Conservation (phyloP, 2,113 vertebrate genomes). For the Saguinus imperator region DNA sequence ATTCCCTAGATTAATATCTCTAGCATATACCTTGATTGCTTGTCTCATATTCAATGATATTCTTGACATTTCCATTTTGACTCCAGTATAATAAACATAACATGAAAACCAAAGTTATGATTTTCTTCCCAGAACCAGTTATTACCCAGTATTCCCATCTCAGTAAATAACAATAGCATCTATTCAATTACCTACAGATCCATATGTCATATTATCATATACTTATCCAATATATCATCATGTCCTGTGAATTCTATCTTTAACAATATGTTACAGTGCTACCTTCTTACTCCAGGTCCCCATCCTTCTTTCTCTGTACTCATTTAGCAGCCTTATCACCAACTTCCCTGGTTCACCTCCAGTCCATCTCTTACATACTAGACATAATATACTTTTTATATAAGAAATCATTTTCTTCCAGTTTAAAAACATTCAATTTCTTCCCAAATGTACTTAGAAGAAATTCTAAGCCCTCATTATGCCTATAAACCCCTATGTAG, state of each 20-base stretch:
- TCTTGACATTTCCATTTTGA: slow-evolving; percentile 5
- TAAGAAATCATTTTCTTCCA: neutral
- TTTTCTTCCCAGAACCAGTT: slow-evolving; percentile 4
- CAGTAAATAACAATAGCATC: neutral
- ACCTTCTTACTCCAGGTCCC: neutral
- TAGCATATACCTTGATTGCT: neutral
- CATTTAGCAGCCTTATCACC: neutral
- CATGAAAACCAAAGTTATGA: neutral
- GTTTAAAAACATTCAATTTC: neutral
- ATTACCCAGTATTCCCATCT: neutral
- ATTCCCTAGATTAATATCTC: neutral
- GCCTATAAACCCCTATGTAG: neutral
- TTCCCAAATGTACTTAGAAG: slow-evolving; percentile 16
- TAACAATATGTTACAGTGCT: neutral
- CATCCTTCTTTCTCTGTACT: neutral
- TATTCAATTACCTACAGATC: neutral
- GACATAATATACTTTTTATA: neutral
- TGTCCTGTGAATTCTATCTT: neutral
- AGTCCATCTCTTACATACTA: neutral
- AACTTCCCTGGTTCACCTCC: neutral
- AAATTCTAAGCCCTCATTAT: neutral
- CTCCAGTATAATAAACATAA: neutral
- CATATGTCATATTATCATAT: neutral
- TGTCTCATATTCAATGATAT: neutral
- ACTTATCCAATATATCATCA: neutral